Conservation (phyloP, 2,888 invertebrate species). For the Magallana nippona region DNA sequence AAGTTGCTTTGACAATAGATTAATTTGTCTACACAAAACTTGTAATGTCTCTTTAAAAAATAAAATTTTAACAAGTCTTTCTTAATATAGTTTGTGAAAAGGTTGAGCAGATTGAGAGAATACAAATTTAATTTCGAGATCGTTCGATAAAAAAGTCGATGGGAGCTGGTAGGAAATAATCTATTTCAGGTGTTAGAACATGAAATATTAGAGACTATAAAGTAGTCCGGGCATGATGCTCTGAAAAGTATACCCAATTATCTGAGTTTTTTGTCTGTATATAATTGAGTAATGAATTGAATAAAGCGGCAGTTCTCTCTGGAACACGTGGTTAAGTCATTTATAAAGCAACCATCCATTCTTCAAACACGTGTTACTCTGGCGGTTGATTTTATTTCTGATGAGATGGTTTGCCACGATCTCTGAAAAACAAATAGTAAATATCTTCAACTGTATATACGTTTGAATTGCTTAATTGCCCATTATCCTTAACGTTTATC, state of each 20-base stretch:
- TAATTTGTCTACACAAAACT: too few relatives aligned
- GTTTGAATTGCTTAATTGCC: slow-evolving; percentile 17
- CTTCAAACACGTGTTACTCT: neutral
- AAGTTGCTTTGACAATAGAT: neutral
- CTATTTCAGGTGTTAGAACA: neutral
- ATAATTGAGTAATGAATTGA: slow-evolving; percentile 18
- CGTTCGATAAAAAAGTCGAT: too few relatives aligned
- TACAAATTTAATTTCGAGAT: too few relatives aligned
- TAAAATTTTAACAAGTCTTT: too few relatives aligned
- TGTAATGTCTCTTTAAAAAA: too few relatives aligned
- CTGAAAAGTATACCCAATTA: neutral
- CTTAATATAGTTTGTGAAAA: too few relatives aligned
- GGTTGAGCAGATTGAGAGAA: too few relatives aligned
- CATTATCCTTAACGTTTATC: slow-evolving; percentile 15
- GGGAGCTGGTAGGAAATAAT: neutral
- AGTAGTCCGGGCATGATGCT: neutral
- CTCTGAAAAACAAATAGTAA: neutral
- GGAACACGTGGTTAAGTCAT: slow-evolving; percentile 1
- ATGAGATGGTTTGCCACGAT: neutral
- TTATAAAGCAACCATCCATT: neutral
- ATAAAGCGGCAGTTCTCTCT: slow-evolving; percentile 1
- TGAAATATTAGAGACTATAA: neutral
- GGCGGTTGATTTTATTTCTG: neutral
- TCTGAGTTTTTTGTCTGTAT: neutral
- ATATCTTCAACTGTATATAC: neutral